A percentile compares a stretch with the other conserved stretches of the same genome.
phyloP scores from a whole-genome alignment of 1,140 invertebrate genomes.

The Gryllus bimaculatus region DNA sequence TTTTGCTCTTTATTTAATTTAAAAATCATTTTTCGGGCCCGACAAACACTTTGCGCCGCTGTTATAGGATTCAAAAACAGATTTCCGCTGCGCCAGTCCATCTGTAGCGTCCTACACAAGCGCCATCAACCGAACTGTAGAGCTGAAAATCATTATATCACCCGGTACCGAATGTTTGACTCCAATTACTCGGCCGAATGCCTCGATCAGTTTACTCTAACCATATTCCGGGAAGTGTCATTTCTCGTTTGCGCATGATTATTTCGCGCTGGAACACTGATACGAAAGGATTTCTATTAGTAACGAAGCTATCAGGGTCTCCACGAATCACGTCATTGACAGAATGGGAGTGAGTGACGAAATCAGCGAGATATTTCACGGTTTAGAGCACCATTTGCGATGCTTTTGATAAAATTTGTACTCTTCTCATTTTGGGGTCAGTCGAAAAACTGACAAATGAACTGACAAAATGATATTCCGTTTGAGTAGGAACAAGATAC shows the following conservation, averaged over 20 bases:
- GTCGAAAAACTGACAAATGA: too few relatives aligned
- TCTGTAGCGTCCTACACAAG: background rate
- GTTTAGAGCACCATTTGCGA: too few relatives aligned
- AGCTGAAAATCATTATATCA: background rate
- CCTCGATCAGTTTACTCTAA: background rate
- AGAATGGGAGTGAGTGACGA: background rate
- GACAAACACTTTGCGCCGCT: too few relatives aligned
- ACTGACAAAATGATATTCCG: too few relatives aligned
- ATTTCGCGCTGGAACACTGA: background rate
- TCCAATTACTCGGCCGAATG: background rate
- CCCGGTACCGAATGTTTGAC: background rate
- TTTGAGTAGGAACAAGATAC: too few relatives aligned
- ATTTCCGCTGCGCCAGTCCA: too few relatives aligned
- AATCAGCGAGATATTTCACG: too few relatives aligned
- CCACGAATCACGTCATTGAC: background rate
- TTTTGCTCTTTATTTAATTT: too few relatives aligned
- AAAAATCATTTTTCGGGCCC: too few relatives aligned
- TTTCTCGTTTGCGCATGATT: background rate
- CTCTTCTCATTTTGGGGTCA: too few relatives aligned
- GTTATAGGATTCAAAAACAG: too few relatives aligned
- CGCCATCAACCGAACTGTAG: background rate
- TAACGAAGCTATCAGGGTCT: background rate
- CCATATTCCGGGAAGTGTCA: background rate
- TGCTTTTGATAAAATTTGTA: too few relatives aligned
- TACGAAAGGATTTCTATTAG: background rate